A percentile compares a stretch with the other conserved stretches of the same genome.
Evolutionary conservation across 2,888 invertebrate species (phyloP).

Genomic region (Tortricodes alternella): DNA sequence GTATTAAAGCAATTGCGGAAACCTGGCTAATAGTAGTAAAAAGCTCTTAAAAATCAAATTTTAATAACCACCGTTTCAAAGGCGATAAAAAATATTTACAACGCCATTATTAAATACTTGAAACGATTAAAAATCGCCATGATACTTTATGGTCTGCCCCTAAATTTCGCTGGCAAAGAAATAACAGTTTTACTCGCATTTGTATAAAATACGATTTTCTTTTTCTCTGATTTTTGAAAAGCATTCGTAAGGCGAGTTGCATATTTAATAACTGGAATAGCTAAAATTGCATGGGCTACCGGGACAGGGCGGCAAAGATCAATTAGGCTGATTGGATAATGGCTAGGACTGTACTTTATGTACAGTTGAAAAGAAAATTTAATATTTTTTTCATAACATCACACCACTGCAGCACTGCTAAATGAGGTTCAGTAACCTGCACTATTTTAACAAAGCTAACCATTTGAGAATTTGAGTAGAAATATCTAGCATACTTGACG

Average conservation of each 20-base stretch:
- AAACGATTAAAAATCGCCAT: slow-evolving; percentile 16
- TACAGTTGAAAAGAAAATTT: not conserved
- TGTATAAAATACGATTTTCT: not conserved
- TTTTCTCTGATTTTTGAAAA: not conserved
- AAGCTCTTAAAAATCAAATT: slow-evolving; percentile 8
- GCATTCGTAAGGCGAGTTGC: slow-evolving; percentile 13
- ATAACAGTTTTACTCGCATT: not conserved
- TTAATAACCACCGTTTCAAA: slow-evolving; percentile 7
- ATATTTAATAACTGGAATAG: slow-evolving; percentile 20
- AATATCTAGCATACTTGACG: no score
- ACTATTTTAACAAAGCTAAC: no score
- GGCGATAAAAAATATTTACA: slow-evolving; percentile 18
- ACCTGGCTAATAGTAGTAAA: not conserved
- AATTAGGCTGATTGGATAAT: slow-evolving; percentile 23
- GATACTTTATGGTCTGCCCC: not conserved
- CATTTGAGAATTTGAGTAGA: no score
- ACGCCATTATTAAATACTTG: slow-evolving; percentile 11
- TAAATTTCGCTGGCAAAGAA: not conserved
- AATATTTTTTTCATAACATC: not conserved
- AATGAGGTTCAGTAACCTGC: no score
- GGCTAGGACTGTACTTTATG: not conserved
- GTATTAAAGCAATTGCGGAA: not conserved
- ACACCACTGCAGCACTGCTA: no score
- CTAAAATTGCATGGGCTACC: slow-evolving; percentile 13
- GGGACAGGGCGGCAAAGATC: slow-evolving; percentile 19